Conservation (phyloP, 30 jellyfish, hydroid and myxozoan species). For the Nemopilema nomurai region DNA sequence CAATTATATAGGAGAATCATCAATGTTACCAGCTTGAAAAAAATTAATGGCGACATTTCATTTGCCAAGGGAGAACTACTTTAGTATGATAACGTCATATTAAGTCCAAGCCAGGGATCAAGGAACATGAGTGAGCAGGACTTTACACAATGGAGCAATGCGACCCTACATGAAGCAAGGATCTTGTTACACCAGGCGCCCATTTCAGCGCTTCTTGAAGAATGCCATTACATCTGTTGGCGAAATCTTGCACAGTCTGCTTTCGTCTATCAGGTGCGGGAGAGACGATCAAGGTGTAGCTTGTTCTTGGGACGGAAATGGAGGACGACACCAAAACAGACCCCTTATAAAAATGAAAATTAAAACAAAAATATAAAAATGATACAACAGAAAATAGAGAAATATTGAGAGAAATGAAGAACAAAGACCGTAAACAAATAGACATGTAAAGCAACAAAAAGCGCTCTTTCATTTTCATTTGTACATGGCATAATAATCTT, state of each 20-base stretch:
- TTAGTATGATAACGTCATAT: no score
- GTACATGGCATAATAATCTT: no score
- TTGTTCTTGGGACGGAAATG: constrained; percentile 79
- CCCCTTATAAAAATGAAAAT: constrained; percentile 37
- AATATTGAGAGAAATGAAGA: no score
- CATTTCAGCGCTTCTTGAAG: constrained; percentile 95
- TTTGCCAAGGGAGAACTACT: no score
- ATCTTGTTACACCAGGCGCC: constrained; percentile 87
- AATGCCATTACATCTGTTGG: constrained; percentile 86
- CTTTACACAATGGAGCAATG: background rate
- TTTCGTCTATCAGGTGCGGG: constrained; percentile 75
- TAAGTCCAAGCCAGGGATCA: no score
- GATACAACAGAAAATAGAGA: background rate
- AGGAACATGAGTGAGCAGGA: no score
- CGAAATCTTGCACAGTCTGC: constrained; percentile 85
- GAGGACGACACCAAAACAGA: constrained; percentile 57
- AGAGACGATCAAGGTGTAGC: constrained; percentile 65
- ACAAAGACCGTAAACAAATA: no score
- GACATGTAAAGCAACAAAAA: no score
- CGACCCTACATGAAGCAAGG: constrained; percentile 83
- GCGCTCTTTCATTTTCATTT: no score
- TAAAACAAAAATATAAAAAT: background rate
- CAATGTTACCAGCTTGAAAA: no score
- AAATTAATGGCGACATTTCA: no score
- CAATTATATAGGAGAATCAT: no score